These are phyloP conservation scores for Euproctis similis DNA, from an alignment of 2,888 invertebrate genomes.

Conservation along the genomic window DNA sequence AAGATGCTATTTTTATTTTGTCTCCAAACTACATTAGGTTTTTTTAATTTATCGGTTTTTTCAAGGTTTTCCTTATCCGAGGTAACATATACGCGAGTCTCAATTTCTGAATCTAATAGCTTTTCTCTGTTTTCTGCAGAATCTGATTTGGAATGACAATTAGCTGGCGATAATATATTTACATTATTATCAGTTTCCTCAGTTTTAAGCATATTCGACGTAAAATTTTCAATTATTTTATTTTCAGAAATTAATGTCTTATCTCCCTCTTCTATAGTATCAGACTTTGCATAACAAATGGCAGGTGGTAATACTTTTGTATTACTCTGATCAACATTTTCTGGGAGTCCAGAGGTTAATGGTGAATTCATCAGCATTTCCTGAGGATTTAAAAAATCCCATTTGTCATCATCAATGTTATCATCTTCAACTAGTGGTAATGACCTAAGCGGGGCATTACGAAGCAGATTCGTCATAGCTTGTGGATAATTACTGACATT, in stretches of 20 bases:
- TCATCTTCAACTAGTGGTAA: constrained; percentile 42
- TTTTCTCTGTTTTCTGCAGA: too few species aligned
- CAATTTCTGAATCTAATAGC: too few species aligned
- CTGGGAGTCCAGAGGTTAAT: neutral
- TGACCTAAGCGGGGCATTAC: constrained; percentile 36
- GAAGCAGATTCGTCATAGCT: constrained; percentile 8
- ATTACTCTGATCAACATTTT: neutral
- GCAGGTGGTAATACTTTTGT: constrained; percentile 1
- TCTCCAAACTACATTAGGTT: constrained; percentile 47
- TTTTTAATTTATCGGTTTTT: constrained; percentile 17
- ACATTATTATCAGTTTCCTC: too few species aligned
- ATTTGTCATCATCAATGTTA: constrained; percentile 29
- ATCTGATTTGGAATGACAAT: too few species aligned
- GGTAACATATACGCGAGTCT: too few species aligned
- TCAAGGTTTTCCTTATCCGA: too few species aligned
- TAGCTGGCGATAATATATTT: too few species aligned
- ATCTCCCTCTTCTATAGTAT: neutral
- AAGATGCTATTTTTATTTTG: constrained; percentile 41
- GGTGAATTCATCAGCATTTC: constrained; percentile 10
- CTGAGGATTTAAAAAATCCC: constrained; percentile 35
- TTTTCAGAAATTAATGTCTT: too few species aligned
- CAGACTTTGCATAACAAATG: neutral
- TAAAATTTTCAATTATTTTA: too few species aligned
- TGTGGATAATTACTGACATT: constrained; percentile 1
- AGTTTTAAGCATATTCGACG: too few species aligned